These are phyloP conservation scores for Geodia barretti DNA, from an alignment of 37 sponge, comb jelly and placozoan species.

Conservation along the genomic window DNA sequence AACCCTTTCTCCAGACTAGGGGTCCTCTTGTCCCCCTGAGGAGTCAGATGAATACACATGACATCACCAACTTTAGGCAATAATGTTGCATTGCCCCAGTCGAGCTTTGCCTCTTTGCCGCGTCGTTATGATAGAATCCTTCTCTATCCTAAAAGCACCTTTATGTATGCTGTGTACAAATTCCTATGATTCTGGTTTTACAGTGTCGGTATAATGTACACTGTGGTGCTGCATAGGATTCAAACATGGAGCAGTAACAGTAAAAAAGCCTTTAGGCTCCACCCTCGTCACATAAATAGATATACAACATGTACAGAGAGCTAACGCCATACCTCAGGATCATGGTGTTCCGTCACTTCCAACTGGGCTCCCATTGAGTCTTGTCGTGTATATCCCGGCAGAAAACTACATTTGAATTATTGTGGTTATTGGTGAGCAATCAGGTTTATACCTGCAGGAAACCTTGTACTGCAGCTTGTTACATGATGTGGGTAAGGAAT, in stretches of 20 bases:
- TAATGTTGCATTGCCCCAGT: too few species aligned
- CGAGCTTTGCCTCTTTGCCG: too few species aligned
- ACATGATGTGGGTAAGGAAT: too few species aligned
- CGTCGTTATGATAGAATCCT: too few species aligned
- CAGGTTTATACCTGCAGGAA: neutral
- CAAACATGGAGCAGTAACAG: neutral
- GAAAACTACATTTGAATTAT: neutral
- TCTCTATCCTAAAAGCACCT: too few species aligned
- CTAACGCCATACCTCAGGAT: neutral
- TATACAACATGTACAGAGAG: neutral
- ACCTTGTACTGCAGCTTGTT: too few species aligned
- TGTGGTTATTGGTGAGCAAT: neutral
- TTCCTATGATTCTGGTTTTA: too few species aligned
- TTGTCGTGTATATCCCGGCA: constrained; percentile 19
- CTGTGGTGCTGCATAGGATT: neutral
- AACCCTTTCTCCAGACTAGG: constrained; percentile 67
- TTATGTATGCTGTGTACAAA: too few species aligned
- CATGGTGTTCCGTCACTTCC: constrained; percentile 2
- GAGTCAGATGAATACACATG: too few species aligned
- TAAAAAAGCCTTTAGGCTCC: neutral
- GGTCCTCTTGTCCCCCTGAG: constrained; percentile 31
- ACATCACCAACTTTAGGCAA: too few species aligned
- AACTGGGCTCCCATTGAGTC: constrained; percentile 33
- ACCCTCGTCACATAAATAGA: neutral
- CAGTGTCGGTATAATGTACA: too few species aligned